Percentiles rank a stretch among this genome's conserved stretches.
phyloP scores from a whole-genome alignment of 2,113 vertebrate species.

The Heterotilapia buettikoferi region DNA sequence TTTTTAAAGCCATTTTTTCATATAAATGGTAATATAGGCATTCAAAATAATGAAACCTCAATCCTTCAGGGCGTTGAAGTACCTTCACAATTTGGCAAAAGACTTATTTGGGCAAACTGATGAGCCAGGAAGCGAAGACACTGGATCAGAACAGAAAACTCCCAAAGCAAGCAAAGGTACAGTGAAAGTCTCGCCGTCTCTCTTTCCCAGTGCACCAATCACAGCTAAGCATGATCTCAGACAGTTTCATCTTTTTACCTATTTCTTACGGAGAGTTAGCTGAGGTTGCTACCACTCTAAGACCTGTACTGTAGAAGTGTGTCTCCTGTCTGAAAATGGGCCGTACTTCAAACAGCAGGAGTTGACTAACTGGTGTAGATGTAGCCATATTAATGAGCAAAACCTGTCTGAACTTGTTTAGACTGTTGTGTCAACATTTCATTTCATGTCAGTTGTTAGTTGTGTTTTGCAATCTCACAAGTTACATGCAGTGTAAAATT shows the following conservation, averaged over 20 bases:
- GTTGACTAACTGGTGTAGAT: background rate
- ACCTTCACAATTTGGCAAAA: slow-evolving; percentile 83
- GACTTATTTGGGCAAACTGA: slow-evolving; percentile 64
- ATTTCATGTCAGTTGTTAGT: background rate
- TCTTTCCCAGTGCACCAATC: background rate
- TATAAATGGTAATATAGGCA: background rate
- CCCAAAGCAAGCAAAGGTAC: slow-evolving; percentile 20
- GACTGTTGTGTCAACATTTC: background rate
- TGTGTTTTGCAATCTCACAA: background rate
- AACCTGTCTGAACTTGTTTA: background rate
- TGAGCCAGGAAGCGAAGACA: background rate
- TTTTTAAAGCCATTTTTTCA: background rate
- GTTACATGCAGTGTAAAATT: background rate
- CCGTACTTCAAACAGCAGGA: background rate
- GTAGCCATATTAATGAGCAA: background rate
- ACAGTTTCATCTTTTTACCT: background rate
- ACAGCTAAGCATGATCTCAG: background rate
- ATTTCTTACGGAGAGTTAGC: background rate
- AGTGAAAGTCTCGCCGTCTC: background rate
- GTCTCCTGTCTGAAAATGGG: background rate
- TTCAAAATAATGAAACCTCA: background rate
- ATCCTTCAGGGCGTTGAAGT: slow-evolving; percentile 81
- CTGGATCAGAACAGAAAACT: background rate
- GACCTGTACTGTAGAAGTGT: background rate
- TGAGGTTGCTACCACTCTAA: background rate